phyloP scores from a whole-genome alignment of 2,888 invertebrate species.

The Phymatocera aterrima region DNA sequence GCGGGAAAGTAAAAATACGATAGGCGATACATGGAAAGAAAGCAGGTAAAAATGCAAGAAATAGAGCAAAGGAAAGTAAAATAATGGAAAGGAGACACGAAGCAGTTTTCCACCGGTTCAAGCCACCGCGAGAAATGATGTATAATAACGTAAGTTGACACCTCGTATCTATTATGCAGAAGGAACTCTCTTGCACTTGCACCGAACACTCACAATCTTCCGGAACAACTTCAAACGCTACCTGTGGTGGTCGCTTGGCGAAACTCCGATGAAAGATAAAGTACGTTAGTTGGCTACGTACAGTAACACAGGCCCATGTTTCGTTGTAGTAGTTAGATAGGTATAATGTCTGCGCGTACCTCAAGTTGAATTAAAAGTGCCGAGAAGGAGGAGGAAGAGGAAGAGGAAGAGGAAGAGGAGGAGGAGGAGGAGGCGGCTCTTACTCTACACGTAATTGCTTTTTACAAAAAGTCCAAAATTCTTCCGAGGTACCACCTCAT shows the following conservation, averaged over 20 bases:
- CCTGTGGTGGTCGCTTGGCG: not conserved
- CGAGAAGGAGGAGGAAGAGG: too few relatives aligned
- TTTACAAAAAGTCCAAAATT: not conserved
- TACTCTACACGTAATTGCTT: not conserved
- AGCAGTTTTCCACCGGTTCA: not conserved
- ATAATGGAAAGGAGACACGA: too few relatives aligned
- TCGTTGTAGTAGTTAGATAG: not conserved
- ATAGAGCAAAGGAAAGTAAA: too few relatives aligned
- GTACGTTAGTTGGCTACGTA: not conserved
- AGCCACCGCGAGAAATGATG: not conserved
- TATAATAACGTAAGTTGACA: constrained; percentile 35
- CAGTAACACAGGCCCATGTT: not conserved
- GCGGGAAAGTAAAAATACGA: too few relatives aligned
- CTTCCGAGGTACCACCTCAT: too few relatives aligned
- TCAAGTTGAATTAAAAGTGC: too few relatives aligned
- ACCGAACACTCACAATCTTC: not conserved
- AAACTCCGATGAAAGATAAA: constrained; percentile 37
- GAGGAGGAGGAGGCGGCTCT: not conserved
- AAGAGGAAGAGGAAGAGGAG: not conserved
- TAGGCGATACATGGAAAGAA: too few relatives aligned
- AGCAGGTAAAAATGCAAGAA: not conserved
- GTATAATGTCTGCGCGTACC: too few relatives aligned
- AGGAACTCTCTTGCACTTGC: constrained; percentile 24
- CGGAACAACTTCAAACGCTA: not conserved
- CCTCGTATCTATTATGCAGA: not conserved